Conservation (phyloP, 2,888 invertebrate genomes). For the Busseola fusca region DNA sequence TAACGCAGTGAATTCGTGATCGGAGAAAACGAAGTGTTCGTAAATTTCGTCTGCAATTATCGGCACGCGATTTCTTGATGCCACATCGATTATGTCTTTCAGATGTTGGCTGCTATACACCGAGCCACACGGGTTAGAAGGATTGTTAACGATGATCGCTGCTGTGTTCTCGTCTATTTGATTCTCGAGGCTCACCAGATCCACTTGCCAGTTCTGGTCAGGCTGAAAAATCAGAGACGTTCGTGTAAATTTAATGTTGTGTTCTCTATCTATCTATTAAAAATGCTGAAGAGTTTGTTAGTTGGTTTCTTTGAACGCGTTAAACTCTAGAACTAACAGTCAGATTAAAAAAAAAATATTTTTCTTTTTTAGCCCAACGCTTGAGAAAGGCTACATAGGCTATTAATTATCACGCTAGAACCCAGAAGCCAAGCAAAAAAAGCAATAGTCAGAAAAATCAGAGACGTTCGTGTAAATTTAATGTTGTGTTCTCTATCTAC, state of each 20-base stretch:
- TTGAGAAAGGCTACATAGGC: neutral
- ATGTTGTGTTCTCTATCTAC: neutral
- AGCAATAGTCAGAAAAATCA: conserved; percentile 67
- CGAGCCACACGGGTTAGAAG: conserved; percentile 99
- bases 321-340: neutral
- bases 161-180: conserved; percentile 96
- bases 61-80: conserved; percentile 93
- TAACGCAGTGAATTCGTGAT: conserved; percentile 93
- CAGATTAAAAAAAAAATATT: neutral
- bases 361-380: neutral
- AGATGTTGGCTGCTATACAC: conserved; percentile 95
- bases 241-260: neutral
- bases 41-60: conserved; percentile 99
- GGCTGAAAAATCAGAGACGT: conserved; percentile 88
- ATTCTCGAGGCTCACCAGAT: conserved; percentile 94
- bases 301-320: neutral
- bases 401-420: neutral
- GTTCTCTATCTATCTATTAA: neutral
- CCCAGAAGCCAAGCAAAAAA: neutral
- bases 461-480: neutral
- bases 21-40: conserved; percentile 97
- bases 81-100: conserved; percentile 93
- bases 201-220: conserved; percentile 95
- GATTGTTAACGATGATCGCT: conserved; percentile 97
- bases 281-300: neutral